These are phyloP conservation scores for Spilarctia lutea DNA, from an alignment of 2,888 invertebrate species.

Conservation along the genomic window DNA sequence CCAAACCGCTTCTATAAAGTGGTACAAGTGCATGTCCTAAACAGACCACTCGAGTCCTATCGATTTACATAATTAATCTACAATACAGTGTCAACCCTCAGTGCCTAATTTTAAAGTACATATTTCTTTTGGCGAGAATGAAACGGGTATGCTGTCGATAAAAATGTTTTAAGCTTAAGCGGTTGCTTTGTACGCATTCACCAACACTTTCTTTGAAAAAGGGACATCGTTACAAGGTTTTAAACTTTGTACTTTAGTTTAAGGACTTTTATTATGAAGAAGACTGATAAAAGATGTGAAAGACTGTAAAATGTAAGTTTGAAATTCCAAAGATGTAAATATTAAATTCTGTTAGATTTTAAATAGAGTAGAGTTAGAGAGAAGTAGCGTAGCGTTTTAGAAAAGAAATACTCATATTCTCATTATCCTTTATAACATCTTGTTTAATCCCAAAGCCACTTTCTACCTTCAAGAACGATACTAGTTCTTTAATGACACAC, in stretches of 20 bases:
- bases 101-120: conserved; percentile 18
- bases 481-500: too few relatives aligned
- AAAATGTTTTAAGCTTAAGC: conserved; percentile 66
- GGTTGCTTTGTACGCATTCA: conserved; percentile 58
- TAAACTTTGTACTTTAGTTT: conserved; percentile 43
- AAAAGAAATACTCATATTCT: too few relatives aligned
- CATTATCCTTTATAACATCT: too few relatives aligned
- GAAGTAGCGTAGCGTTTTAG: neutral
- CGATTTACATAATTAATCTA: conserved; percentile 48
- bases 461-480: too few relatives aligned
- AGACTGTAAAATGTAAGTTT: neutral
- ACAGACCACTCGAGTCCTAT: conserved; percentile 59
- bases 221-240: conserved; percentile 54
- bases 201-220: conserved; percentile 56
- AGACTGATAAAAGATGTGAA: conserved; percentile 30
- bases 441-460: too few relatives aligned
- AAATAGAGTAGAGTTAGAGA: neutral
- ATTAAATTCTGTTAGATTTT: neutral
- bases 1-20: conserved; percentile 48
- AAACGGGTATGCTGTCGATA: conserved; percentile 55
- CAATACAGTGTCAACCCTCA: conserved; percentile 45
- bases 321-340: neutral
- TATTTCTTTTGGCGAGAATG: conserved; percentile 19
- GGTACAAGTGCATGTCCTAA: conserved; percentile 56
- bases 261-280: conserved; percentile 31